Base-by-base conservation (phyloP, 1,140 invertebrate genomes). In the Lepidurus apus region DNA sequence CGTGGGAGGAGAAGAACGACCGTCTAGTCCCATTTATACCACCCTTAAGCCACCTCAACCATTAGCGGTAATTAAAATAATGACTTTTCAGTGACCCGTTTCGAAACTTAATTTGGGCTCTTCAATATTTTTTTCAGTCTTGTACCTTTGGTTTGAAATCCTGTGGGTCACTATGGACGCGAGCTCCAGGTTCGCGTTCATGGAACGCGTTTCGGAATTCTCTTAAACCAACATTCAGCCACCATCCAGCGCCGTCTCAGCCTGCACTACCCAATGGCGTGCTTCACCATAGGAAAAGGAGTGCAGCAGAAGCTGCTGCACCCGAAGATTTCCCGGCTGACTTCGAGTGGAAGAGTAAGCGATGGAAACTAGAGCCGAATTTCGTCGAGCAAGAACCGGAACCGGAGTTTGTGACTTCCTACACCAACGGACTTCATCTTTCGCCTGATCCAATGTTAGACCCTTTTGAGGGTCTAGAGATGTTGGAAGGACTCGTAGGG, bases 401-500 rank as follows among this genome's bases (percentile, higher is more conserved):
- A 21, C 3, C 53, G 53, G 53, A 65, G 53, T 65, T 65, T 21
- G 21, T 65, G 8, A 13, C 53, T 21, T 65, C 53, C 53, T 65
- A 65, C n/a, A 65, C 53, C 53, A 65, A 65, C 8, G 53, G 53
- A 65, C 53, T 65, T 9, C 53, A 65, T 21, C 53, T 65, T 11
- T 65, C 53, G 53, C 53, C 53, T 65, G 53, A 65, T 65, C 53
- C 53, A 1, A 5, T 65, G 8, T 21, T 65, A 7, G 53, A 65
- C 13, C 53, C 53, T 1, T 65, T 65, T 65, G 53, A 65, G 6
- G 53, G 53, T 65, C 21, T 79, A 74, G 78, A 79, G n/a, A 74
- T 74, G 26, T 79, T 79, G 42, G 78, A 79, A 6, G 78, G 78
- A 34, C 43, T 79, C 8, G 78, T 79, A 43, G 78, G 78, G 6